Evolutionary conservation across 1,140 invertebrate species (phyloP), one percentile per base, ranked within the genome.

Genomic region (Carcinoscorpius rotundicauda): DNA sequence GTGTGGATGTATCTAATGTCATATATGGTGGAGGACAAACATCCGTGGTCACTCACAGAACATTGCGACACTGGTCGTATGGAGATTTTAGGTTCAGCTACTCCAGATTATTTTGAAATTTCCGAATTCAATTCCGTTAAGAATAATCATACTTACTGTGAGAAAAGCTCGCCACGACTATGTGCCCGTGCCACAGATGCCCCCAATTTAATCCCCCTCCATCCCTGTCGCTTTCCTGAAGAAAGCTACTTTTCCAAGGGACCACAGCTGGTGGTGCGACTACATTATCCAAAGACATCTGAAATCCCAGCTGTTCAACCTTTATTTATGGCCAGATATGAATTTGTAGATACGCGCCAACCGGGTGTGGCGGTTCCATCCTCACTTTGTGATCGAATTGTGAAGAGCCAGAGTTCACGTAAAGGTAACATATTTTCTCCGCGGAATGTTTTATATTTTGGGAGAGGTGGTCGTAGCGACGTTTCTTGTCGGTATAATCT

Each of bases 1-100:
- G 87, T 92, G 0, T 92, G 89, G 90, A 80, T 93, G 66, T 90
- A 89, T 2, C 85, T 92, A 59, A 79, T 91, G 4, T 68, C 67
- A 9, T 70, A 68, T 56, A 61, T 64, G 48, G 64, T 70, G 49
- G 64, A 65, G 51, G 69, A 70, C 57, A 56, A 66, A 1, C 64
- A 70, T 48, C 64, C 61, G 3, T 70, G 66, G 66, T 58, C 66
- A 5, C 60, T 68, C 6, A 29, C 49, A 9, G 69, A 70, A 56
- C 61, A 62, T 29, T 70, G 69, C 51, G 69, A 70, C 52, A 67
- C 66, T 48, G 67, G 62, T 4, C 63, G 65, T 53, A 11, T 70
- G 29, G 66, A 68, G 58, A 68, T 70, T 10, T 51, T 66, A 10
- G 57, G 66, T 61, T 53, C 67, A 10, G 51, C 61, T 11, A 58